Evolutionary conservation across 2,888 invertebrate species (phyloP).

Genomic region (Apamea sordens): DNA sequence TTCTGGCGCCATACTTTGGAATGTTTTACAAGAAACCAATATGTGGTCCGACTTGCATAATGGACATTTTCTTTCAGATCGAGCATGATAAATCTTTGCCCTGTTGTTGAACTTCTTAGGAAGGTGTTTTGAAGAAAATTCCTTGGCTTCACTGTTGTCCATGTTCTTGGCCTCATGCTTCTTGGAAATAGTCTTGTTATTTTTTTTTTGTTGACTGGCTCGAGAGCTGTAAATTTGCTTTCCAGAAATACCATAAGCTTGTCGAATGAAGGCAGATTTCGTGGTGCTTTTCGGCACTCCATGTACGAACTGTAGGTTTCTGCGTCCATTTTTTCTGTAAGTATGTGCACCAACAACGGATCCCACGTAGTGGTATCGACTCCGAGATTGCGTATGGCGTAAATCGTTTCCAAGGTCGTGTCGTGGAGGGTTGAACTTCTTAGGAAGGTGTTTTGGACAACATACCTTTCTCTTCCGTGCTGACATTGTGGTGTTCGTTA

Average conservation of each 20-base stretch:
- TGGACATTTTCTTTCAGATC: conserved; percentile 4
- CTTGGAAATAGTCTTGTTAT: background rate
- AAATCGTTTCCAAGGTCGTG: conserved; percentile 7
- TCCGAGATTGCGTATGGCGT: conserved; percentile 9
- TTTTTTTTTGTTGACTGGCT: no score
- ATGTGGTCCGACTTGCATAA: conserved; percentile 4
- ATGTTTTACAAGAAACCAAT: background rate
- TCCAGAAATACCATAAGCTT: conserved; percentile 7
- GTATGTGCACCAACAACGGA: conserved; percentile 17
- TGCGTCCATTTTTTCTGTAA: conserved; percentile 13
- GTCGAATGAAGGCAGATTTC: background rate
- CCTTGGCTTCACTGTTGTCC: conserved; percentile 1
- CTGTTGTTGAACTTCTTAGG: background rate
- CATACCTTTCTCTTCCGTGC: background rate
- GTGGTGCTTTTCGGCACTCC: conserved; percentile 1
- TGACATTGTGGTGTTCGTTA: background rate
- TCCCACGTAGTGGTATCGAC: conserved; percentile 17
- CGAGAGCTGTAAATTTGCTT: background rate
- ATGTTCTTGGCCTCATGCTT: conserved; percentile 8
- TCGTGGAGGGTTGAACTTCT: conserved; percentile 13
- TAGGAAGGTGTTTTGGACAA: background rate
- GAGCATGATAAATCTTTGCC: background rate
- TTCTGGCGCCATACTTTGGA: background rate
- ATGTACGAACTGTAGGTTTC: conserved; percentile 15
- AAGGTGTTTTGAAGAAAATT: conserved; percentile 1